Evolutionary conservation across 2,797 vertebrate genomes (phyloP), one percentile per base, ranked within the genome.

Genomic region (Brachyrhaphis roseni): DNA sequence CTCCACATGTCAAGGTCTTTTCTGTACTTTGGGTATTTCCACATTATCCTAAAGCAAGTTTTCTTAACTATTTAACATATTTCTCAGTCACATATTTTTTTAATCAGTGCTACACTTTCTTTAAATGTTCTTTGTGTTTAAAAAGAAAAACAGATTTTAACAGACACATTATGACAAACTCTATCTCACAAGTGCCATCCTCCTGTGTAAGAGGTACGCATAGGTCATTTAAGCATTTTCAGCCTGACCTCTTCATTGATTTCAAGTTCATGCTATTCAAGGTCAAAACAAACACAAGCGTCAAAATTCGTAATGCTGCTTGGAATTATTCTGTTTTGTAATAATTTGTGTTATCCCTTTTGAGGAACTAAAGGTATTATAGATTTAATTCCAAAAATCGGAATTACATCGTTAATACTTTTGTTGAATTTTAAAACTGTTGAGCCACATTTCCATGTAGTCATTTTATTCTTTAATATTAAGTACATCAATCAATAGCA

Each of bases 161-260:
- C 7, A 23, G 8, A 26, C 15, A 43, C 34, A 23, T 10, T 12
- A 36, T 39, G 13, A 39, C 43, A 68, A 23, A 49, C 4, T 23
- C 31, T 59, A 74, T 28, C 34, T 75, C 2, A 4, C 51, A 34
- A 47, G 31, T 82, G 41, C 28, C 82, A 57, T 74, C 7, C 28
- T 76, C 34, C 51, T 45, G 39, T 77, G 28, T 10, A 53, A 39
- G 26, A 74, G 34, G 43, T 75, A 34, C 39, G 49, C 49, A 59
- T 71, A 47, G 2, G 13, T 73, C 51, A 15, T 8, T n/a, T 74
- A 41, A 64, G 79, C 75, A 72, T 55, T 43, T 62, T 80, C 82
- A 59, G 36, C 45, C 0, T 82, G 74, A 87, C 85, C 89, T 83
- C 78, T 83, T 80, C 81, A 87, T 86, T 88, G 83, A 92, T 89